phyloP scores from a whole-genome alignment of 2,888 invertebrate genomes.

The Notodonta dromedarius region DNA sequence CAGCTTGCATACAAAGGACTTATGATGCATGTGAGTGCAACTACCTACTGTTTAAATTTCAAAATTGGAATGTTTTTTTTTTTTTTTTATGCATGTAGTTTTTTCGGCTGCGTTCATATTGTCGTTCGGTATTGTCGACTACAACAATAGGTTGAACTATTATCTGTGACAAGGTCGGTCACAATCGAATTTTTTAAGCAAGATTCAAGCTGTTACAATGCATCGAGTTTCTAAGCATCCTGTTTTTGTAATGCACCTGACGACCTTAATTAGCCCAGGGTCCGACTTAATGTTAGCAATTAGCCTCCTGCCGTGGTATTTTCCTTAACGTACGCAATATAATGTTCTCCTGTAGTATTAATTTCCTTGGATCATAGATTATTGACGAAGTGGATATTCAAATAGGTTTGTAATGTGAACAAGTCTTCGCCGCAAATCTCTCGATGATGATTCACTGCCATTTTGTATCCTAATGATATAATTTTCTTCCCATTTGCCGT shows the following conservation, averaged over 20 bases:
- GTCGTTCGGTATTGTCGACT: slow-evolving; percentile 30
- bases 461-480: not conserved
- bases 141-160: slow-evolving; percentile 39
- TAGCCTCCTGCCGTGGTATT: slow-evolving; percentile 44
- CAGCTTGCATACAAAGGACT: slow-evolving; percentile 54
- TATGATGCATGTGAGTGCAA: slow-evolving; percentile 79
- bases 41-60: slow-evolving; percentile 12
- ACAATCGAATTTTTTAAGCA: slow-evolving; percentile 45
- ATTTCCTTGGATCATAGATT: slow-evolving; percentile 28
- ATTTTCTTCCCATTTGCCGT: slow-evolving; percentile 8
- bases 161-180: slow-evolving; percentile 44
- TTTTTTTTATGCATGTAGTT: slow-evolving; percentile 9
- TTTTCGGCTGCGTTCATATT: not conserved
- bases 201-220: slow-evolving; percentile 39
- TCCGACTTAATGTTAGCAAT: slow-evolving; percentile 41
- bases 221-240: slow-evolving; percentile 49
- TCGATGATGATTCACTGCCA: slow-evolving; percentile 9
- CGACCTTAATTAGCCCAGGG: slow-evolving; percentile 40
- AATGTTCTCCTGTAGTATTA: slow-evolving; percentile 26
- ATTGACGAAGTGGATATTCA: slow-evolving; percentile 14
- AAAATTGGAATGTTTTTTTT: not conserved
- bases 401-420: slow-evolving; percentile 18
- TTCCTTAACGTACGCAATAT: slow-evolving; percentile 31
- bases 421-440: slow-evolving; percentile 20
- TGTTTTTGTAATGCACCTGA: slow-evolving; percentile 45